These are phyloP conservation scores for Tapera naevia DNA, from an alignment of 2,797 vertebrate genomes.

Conservation along the genomic window DNA sequence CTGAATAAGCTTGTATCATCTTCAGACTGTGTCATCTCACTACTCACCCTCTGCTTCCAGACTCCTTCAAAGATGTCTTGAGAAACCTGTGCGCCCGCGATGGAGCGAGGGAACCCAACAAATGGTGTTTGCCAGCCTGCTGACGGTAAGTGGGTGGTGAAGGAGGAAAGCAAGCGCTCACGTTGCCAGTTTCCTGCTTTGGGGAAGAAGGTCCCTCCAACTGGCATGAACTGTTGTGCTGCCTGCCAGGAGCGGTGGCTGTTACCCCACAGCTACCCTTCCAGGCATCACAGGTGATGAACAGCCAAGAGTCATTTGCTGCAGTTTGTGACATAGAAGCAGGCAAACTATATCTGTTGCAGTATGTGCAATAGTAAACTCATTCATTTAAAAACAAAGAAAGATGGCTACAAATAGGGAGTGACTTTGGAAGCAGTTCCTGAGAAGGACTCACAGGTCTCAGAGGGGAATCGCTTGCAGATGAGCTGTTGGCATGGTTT, in stretches of 20 bases:
- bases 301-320: neutral
- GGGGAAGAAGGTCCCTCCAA: constrained; percentile 40
- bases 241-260: constrained; percentile 25
- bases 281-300: constrained; percentile 1
- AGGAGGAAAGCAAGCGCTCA: neutral
- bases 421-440: neutral
- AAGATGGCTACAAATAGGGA: neutral
- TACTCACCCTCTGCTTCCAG: constrained; percentile 37
- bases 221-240: neutral
- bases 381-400: neutral
- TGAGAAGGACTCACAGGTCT: neutral
- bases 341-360: neutral
- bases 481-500: neutral
- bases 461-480: neutral
- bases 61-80: neutral
- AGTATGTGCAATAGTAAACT: neutral
- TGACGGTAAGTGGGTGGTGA: constrained; percentile 44
- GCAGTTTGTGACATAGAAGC: neutral
- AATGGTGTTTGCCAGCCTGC: constrained; percentile 46
- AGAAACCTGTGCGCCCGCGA: neutral
- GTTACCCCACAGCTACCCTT: constrained; percentile 15
- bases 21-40: constrained; percentile 23
- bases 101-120: constrained; percentile 17
- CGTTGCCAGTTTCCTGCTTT: constrained; percentile 44
- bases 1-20: neutral